phyloP scores from a whole-genome alignment of 2,113 vertebrate species.

The Acrocephalus arundinaceus region DNA sequence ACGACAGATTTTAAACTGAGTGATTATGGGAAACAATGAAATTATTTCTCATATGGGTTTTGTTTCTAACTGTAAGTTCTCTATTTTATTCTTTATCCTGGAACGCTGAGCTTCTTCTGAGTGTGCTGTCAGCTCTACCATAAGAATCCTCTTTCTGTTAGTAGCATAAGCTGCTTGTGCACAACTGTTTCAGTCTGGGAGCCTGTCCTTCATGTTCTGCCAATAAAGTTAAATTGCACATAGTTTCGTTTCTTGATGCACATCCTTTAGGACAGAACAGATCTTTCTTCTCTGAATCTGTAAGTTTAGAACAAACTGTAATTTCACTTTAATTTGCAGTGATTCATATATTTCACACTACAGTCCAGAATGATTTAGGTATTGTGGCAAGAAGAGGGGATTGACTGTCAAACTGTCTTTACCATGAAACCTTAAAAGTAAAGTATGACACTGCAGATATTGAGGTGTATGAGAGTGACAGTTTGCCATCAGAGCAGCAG shows the following conservation, averaged over 20 bases:
- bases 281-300: background rate
- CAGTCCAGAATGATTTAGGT: background rate
- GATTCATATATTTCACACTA: background rate
- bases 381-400: background rate
- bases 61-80: background rate
- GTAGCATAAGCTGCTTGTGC: background rate
- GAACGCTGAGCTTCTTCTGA: background rate
- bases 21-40: background rate
- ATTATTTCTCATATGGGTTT: background rate
- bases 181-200: background rate
- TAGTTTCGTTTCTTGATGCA: background rate
- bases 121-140: background rate
- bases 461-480: conserved; percentile 26
- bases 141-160: background rate
- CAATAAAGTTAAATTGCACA: background rate
- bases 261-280: background rate
- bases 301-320: background rate
- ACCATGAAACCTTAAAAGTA: background rate
- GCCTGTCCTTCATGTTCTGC: background rate
- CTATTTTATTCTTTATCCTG: background rate
- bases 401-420: conserved; percentile 16
- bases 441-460: conserved; percentile 19
- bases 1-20: background rate
- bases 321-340: conserved; percentile 18
- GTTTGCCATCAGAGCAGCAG: conserved; percentile 1